Evolutionary conservation across 2,797 vertebrate species (phyloP).

Genomic region (Galago senegalensis): DNA sequence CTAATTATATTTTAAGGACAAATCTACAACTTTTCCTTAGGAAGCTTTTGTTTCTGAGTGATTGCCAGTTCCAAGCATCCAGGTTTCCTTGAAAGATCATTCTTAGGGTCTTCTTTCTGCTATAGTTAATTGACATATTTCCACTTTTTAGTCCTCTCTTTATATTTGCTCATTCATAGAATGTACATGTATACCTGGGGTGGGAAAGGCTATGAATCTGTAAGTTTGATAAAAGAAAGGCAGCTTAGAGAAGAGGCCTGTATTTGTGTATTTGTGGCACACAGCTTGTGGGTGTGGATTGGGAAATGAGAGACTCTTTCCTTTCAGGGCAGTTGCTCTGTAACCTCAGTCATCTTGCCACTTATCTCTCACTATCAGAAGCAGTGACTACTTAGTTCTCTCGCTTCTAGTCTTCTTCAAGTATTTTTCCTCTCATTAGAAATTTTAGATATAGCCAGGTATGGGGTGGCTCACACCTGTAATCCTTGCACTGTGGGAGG

Average conservation of each 20-base stretch:
- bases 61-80: background rate
- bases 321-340: background rate
- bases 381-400: background rate
- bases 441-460: background rate
- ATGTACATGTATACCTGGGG: background rate
- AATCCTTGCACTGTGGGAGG: too few relatives aligned
- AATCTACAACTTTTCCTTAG: background rate
- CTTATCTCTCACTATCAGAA: background rate
- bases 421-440: background rate
- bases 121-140: background rate
- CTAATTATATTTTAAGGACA: background rate
- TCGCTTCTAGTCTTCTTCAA: background rate
- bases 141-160: background rate
- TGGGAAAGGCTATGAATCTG: background rate
- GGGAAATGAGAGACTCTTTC: background rate
- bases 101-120: background rate
- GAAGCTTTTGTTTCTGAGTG: background rate
- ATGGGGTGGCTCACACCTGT: too few relatives aligned
- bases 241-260: background rate
- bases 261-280: background rate
- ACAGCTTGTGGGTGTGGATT: background rate
- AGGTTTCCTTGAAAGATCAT: constrained; percentile 3
- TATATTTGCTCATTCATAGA: background rate
- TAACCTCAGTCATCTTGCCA: background rate
- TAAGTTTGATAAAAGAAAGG: background rate